Evolutionary conservation across 2,888 invertebrate species (phyloP), one percentile per base, ranked within the genome.

Genomic region (Alsophila aescularia): DNA sequence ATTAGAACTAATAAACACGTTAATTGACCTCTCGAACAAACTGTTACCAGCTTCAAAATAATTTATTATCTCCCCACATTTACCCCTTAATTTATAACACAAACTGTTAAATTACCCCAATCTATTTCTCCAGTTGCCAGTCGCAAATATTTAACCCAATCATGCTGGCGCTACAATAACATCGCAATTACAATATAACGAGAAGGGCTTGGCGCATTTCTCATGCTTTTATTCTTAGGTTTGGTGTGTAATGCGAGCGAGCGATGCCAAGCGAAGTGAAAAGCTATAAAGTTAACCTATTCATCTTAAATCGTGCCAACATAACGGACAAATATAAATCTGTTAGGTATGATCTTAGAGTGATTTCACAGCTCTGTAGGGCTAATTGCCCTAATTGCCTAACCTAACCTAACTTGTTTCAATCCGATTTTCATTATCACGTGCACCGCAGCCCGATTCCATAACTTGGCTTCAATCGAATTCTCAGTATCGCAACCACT

Each of bases 121-220:
- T 24, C 18, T 43, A 21, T 43, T 43, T 34, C 16, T 18, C 24
- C 8, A 13, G 13, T 34, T 43, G 43, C 34, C 43, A 32, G 16
- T 14, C 4, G 41, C 32, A 32, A 43, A 43, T 21, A 43, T 34
- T 43, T 44, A 24, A 44, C 44, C 44, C 35, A 44, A 32, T 44
- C 24, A 44, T 14, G 9, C 10, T 12, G 10, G 34, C 18, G 18
- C 15, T 32, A 21, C n/a, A 34, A 13, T 29, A 41, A 29, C 34
- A 10, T 9, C 7, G n/a, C 34, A 34, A 34, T 44, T 35, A 34
- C 13, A 21, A 44, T 44, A 21, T 32, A 44, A 37, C 37, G 6
- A 40, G 39, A 13, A 36, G 45, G 35, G 35, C 21, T 16, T 48
- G 5, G 15, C 10, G 39, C 31, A 31, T 31, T 47, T 39, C 39